Conservation (phyloP, 1,140 invertebrate genomes). For the Bombus huntii region DNA sequence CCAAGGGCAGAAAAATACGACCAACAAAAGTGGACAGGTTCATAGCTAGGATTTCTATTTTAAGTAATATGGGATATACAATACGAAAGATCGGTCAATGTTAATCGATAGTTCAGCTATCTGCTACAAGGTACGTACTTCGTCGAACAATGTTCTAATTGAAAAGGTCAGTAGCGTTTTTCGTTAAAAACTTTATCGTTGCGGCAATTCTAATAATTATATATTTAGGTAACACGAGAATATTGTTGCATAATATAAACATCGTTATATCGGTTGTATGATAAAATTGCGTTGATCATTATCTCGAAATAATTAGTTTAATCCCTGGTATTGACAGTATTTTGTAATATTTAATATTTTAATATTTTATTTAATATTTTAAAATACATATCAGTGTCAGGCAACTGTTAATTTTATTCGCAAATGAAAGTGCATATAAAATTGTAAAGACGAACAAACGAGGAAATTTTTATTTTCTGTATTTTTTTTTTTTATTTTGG, state of each 20-base stretch:
- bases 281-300: not conserved
- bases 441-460: not conserved
- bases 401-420: no score
- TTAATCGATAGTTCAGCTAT: not conserved
- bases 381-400: no score
- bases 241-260: no score
- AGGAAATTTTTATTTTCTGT: not conserved
- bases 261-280: no score
- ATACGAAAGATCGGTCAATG: not conserved
- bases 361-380: no score
- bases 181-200: not conserved
- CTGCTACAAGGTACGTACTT: not conserved
- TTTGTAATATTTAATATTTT: no score
- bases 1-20: not conserved
- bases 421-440: not conserved
- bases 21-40: not conserved
- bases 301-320: not conserved
- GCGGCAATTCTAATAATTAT: no score
- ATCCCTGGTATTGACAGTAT: not conserved
- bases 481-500: not conserved
- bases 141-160: not conserved
- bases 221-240: no score
- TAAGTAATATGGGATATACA: not conserved
- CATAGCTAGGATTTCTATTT: not conserved
- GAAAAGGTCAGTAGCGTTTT: not conserved